Evolutionary conservation across 2,888 invertebrate species (phyloP).

Genomic region (Cybosia mesomella): DNA sequence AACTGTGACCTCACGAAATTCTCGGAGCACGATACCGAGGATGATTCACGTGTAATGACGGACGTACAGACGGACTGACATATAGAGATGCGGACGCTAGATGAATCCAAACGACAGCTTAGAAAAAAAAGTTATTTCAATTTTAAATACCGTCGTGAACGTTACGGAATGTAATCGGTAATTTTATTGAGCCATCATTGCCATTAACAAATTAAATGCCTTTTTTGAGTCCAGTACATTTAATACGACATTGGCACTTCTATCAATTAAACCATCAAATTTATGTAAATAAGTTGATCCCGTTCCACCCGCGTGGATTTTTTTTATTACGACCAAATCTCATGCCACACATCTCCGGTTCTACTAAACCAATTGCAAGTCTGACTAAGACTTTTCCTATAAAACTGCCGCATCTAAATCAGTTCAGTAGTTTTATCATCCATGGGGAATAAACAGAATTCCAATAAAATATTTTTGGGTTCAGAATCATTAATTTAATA

Average conservation of each 20-base stretch:
- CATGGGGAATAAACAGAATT: background rate
- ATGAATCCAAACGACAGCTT: slow-evolving; percentile 74
- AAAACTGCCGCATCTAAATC: background rate
- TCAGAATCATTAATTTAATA: background rate
- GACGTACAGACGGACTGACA: slow-evolving; percentile 72
- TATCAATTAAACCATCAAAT: slow-evolving; percentile 63
- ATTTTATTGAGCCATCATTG: slow-evolving; percentile 71
- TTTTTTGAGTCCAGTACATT: slow-evolving; percentile 58
- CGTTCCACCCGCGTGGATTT: background rate
- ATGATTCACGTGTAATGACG: slow-evolving; percentile 83
- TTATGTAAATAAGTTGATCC: slow-evolving; percentile 51
- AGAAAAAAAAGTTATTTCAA: slow-evolving; percentile 56
- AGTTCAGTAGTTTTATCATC: background rate
- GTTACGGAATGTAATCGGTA: slow-evolving; percentile 61
- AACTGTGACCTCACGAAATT: slow-evolving; percentile 87
- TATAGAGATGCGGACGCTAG: slow-evolving; percentile 76
- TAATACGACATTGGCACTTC: slow-evolving; percentile 46
- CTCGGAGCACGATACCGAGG: slow-evolving; percentile 79
- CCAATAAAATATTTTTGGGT: too few species aligned
- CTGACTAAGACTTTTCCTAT: background rate
- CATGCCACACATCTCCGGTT: background rate
- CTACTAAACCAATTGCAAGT: background rate
- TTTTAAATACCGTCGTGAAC: slow-evolving; percentile 58
- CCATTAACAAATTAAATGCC: slow-evolving; percentile 70
- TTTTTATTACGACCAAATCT: background rate